These are phyloP conservation scores for Cephus nigrinus DNA, from an alignment of 2,888 invertebrate genomes.

Conservation along the genomic window DNA sequence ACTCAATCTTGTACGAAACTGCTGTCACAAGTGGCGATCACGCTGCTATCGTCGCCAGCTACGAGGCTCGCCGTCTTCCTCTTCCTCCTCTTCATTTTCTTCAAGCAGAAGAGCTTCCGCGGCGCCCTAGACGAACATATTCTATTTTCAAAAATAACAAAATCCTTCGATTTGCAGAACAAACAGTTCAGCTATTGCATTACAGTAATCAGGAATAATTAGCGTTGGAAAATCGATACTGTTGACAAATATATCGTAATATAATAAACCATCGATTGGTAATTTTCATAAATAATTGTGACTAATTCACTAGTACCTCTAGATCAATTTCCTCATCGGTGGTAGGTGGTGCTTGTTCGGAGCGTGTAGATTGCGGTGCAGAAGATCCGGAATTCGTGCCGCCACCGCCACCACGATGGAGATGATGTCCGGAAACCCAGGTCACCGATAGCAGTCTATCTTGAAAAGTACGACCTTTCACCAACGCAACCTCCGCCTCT, in stretches of 20 bases:
- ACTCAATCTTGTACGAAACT: conserved; percentile 45
- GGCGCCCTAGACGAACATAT: conserved; percentile 43
- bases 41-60: conserved; percentile 89
- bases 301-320: conserved; percentile 44
- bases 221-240: background rate
- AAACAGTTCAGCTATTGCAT: background rate
- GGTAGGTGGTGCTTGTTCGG: conserved; percentile 55
- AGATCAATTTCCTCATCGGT: conserved; percentile 60
- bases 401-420: conserved; percentile 67
- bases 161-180: background rate
- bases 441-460: conserved; percentile 69
- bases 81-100: conserved; percentile 89
- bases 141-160: background rate
- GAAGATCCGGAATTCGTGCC: conserved; percentile 34
- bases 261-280: background rate
- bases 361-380: conserved; percentile 48
- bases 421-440: conserved; percentile 66
- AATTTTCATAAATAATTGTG: background rate
- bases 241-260: background rate
- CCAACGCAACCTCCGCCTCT: conserved; percentile 82
- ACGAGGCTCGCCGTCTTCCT: conserved; percentile 84
- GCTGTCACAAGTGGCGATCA: conserved; percentile 43
- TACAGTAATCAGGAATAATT: background rate
- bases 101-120: conserved; percentile 79
- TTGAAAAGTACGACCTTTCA: conserved; percentile 82